Percentiles rank a stretch among this genome's conserved stretches.
Evolutionary conservation across 2,888 invertebrate genomes (phyloP).

Genomic region (Idaea biselata): DNA sequence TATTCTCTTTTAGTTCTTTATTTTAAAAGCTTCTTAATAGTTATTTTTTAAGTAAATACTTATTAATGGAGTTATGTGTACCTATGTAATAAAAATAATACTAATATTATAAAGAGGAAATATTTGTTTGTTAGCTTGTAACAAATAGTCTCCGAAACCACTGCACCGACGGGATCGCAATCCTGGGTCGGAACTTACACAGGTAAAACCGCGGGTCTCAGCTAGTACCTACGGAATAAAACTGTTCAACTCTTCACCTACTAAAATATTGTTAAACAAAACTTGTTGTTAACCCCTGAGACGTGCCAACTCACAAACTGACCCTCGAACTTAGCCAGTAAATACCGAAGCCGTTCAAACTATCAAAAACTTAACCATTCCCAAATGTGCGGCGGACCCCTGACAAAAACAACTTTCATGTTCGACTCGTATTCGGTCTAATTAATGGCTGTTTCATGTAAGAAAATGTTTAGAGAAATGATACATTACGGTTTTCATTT

Average conservation of each 20-base stretch:
- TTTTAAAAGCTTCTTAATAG: too few species aligned
- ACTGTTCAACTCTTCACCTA: constrained; percentile 8
- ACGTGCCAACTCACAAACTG: constrained; percentile 55
- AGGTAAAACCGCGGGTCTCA: too few species aligned
- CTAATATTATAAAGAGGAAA: too few species aligned
- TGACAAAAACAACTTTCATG: constrained; percentile 38
- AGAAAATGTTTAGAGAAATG: constrained; percentile 22
- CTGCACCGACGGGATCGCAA: too few species aligned
- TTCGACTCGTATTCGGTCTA: constrained; percentile 3
- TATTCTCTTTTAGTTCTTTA: too few species aligned
- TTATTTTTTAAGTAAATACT: too few species aligned
- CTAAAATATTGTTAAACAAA: constrained; percentile 30
- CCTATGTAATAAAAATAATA: too few species aligned
- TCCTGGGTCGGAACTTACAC: too few species aligned
- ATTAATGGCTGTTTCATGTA: background rate
- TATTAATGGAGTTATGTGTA: too few species aligned
- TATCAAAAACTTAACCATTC: constrained; percentile 76
- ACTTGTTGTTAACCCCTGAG: constrained; percentile 49
- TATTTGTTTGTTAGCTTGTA: too few species aligned
- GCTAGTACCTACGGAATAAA: background rate
- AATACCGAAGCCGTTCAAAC: constrained; percentile 72
- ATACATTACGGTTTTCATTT: background rate
- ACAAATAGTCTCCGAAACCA: too few species aligned
- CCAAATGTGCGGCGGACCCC: constrained; percentile 65
- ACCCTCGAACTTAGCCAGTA: constrained; percentile 76